These are phyloP conservation scores for Terrapene triunguis DNA, from an alignment of 2,113 vertebrate genomes.

Conservation along the genomic window DNA sequence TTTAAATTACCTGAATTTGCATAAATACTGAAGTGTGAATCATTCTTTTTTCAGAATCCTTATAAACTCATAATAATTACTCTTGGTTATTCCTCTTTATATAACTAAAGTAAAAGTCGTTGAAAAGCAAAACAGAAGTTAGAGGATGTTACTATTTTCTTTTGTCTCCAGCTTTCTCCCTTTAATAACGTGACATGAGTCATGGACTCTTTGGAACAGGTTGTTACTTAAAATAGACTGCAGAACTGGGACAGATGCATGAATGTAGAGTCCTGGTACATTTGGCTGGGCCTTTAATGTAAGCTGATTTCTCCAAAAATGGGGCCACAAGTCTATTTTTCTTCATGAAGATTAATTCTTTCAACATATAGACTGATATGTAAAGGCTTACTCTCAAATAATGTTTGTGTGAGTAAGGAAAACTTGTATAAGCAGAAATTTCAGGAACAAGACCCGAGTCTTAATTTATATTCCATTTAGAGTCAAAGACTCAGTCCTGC, in stretches of 20 bases:
- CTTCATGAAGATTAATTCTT: neutral
- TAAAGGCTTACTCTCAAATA: neutral
- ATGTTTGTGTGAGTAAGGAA: neutral
- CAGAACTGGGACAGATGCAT: conserved; percentile 39
- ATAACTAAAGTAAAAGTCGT: conserved; percentile 48
- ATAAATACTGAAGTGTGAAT: conserved; percentile 53
- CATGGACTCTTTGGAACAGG: neutral
- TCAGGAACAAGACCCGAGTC: neutral
- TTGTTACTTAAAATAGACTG: conserved; percentile 36
- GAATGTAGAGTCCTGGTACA: neutral
- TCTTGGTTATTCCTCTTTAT: neutral
- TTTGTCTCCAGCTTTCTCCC: neutral
- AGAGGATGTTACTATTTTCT: neutral
- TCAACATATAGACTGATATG: accelerated
- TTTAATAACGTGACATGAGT: conserved; percentile 37
- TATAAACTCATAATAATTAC: conserved; percentile 46
- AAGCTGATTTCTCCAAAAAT: neutral
- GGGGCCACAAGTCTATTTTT: neutral
- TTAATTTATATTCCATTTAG: neutral
- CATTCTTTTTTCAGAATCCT: conserved; percentile 30
- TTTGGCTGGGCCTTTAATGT: conserved; percentile 43
- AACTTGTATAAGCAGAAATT: neutral
- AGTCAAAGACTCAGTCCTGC: neutral
- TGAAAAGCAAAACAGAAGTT: neutral
- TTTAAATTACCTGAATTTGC: conserved; percentile 59